Evolutionary conservation across 2,113 vertebrate species (phyloP).

Genomic region (Oreochromis spilurus): DNA sequence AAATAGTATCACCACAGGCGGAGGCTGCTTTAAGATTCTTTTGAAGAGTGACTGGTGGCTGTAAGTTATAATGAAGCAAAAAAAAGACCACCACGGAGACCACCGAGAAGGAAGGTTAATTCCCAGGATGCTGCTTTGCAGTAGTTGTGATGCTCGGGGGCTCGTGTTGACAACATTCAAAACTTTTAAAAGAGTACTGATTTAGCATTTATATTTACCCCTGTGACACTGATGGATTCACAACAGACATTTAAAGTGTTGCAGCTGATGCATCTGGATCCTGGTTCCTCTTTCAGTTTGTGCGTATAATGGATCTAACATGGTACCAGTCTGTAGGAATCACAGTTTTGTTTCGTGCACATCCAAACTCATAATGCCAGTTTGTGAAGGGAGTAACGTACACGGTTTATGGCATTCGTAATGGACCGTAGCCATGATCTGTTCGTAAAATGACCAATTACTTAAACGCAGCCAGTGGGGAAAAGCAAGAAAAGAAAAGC

Average conservation of each 20-base stretch:
- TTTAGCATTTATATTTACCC: neutral
- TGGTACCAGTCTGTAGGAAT: neutral
- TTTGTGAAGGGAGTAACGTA: neutral
- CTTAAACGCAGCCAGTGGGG: fast-evolving
- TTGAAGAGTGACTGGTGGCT: slow-evolving; percentile 39
- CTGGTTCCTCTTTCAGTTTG: no score
- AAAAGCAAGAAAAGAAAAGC: neutral
- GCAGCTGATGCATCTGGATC: neutral
- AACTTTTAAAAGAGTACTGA: neutral
- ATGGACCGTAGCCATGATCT: neutral
- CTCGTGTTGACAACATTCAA: neutral
- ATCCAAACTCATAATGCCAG: neutral
- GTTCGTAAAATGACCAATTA: neutral
- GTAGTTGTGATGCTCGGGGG: neutral
- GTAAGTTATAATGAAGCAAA: slow-evolving; percentile 9
- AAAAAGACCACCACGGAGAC: slow-evolving; percentile 15
- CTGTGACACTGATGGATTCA: neutral
- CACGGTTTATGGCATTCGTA: fast-evolving
- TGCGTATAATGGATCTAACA: neutral
- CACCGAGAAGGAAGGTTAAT: neutral
- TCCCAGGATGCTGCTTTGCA: neutral
- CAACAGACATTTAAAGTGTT: neutral
- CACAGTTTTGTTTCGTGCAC: fast-evolving
- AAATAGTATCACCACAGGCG: slow-evolving; percentile 39
- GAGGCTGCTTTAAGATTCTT: slow-evolving; percentile 6